Evolutionary conservation across 2,888 invertebrate species (phyloP).

Genomic region (Platerodrilus igneus): DNA sequence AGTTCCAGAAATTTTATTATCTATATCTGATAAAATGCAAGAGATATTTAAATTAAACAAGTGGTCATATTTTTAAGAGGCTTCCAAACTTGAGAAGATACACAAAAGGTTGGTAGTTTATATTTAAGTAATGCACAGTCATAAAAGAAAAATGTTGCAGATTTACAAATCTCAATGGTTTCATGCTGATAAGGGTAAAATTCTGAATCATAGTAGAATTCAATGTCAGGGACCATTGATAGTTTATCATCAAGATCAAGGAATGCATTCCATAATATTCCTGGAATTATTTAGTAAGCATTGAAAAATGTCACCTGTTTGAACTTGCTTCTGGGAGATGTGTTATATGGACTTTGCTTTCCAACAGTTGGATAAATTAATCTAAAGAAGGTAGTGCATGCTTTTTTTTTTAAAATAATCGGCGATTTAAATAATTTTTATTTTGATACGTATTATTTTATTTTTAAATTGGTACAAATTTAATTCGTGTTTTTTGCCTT

Average conservation of each 20-base stretch:
- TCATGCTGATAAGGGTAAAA: conserved; percentile 98
- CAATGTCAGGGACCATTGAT: conserved; percentile 95
- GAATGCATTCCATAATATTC: conserved; percentile 99
- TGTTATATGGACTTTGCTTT: conserved; percentile 98
- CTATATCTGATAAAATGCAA: conserved; percentile 94
- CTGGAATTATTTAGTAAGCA: conserved; percentile 89
- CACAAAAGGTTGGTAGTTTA: conserved; percentile 73
- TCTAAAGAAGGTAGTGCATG: conserved; percentile 69
- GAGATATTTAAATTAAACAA: conserved; percentile 95
- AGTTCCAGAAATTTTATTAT: conserved; percentile 92
- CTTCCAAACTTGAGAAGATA: conserved; percentile 94
- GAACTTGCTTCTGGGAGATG: conserved; percentile 97
- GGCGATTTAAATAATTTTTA: too few species aligned
- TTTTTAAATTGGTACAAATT: too few species aligned
- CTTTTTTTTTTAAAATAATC: too few species aligned
- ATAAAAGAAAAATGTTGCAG: conserved; percentile 49
- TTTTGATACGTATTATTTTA: too few species aligned
- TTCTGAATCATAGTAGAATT: conserved; percentile 95
- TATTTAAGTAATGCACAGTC: conserved; percentile 31
- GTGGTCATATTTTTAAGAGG: conserved; percentile 92
- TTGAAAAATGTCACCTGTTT: conserved; percentile 81
- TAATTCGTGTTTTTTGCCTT: too few species aligned
- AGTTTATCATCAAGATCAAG: conserved; percentile 91
- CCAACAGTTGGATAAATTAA: conserved; percentile 80
- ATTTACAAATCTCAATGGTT: conserved; percentile 94